These are phyloP conservation scores for Athene noctua DNA, from an alignment of 2,113 vertebrate species.

Conservation along the genomic window DNA sequence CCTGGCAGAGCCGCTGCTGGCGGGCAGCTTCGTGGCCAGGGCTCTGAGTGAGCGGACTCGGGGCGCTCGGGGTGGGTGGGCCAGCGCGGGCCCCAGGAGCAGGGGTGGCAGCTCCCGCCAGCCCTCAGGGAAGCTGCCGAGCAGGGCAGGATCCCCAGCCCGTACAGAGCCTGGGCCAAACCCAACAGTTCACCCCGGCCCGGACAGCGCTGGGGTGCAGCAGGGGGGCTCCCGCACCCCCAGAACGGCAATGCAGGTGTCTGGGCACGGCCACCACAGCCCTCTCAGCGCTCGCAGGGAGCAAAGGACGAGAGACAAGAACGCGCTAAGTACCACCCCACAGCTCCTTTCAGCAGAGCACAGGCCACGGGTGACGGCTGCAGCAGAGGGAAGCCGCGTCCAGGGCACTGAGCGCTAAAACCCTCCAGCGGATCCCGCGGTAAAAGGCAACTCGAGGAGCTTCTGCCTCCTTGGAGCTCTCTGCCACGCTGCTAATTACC, in stretches of 20 bases:
- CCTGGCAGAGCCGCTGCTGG: too few species aligned
- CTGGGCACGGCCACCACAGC: background rate
- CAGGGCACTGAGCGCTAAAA: background rate
- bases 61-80: background rate
- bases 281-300: background rate
- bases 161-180: fast-evolving
- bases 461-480: background rate
- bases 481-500: background rate
- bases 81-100: background rate
- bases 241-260: background rate
- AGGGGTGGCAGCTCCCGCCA: background rate
- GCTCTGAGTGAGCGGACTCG: background rate
- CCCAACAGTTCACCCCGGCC: background rate
- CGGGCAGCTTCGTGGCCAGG: background rate
- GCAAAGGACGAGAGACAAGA: background rate
- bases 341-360: background rate
- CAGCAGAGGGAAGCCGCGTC: background rate
- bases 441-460: background rate
- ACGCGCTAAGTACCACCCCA: background rate
- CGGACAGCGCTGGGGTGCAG: too few species aligned
- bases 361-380: fast-evolving
- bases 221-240: background rate
- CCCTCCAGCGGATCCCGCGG: fast-evolving
- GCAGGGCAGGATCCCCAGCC: background rate
- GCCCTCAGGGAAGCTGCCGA: background rate